phyloP scores from a whole-genome alignment of 2,888 invertebrate genomes.

The Dryobotodes eremita region DNA sequence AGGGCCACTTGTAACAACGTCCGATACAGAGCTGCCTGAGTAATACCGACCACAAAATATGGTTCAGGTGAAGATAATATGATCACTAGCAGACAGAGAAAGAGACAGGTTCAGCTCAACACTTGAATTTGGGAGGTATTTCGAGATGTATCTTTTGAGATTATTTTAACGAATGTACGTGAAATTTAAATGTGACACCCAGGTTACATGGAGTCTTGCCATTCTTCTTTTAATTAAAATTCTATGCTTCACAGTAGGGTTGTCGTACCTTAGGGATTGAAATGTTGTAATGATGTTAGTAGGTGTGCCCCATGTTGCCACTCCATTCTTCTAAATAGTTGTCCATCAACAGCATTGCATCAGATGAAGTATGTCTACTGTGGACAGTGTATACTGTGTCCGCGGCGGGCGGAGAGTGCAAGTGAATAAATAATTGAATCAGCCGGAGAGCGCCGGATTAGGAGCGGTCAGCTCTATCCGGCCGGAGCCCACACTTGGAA shows the following conservation, averaged over 20 bases:
- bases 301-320: background rate
- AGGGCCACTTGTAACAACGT: background rate
- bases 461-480: background rate
- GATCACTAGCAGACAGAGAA: background rate
- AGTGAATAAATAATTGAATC: conserved; percentile 12
- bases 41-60: background rate
- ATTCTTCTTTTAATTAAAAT: background rate
- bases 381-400: background rate
- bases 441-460: background rate
- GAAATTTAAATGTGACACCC: background rate
- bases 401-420: background rate
- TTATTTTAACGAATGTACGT: background rate
- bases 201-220: background rate
- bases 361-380: background rate
- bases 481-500: no score
- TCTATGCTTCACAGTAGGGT: background rate
- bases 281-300: background rate
- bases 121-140: background rate
- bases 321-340: background rate
- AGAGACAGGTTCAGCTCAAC: background rate
- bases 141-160: background rate
- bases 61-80: background rate
- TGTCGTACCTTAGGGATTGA: background rate
- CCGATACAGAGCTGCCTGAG: background rate
- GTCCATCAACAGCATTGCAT: background rate